phyloP scores from a whole-genome alignment of 2,113 vertebrate genomes.

The Macaca nemestrina region DNA sequence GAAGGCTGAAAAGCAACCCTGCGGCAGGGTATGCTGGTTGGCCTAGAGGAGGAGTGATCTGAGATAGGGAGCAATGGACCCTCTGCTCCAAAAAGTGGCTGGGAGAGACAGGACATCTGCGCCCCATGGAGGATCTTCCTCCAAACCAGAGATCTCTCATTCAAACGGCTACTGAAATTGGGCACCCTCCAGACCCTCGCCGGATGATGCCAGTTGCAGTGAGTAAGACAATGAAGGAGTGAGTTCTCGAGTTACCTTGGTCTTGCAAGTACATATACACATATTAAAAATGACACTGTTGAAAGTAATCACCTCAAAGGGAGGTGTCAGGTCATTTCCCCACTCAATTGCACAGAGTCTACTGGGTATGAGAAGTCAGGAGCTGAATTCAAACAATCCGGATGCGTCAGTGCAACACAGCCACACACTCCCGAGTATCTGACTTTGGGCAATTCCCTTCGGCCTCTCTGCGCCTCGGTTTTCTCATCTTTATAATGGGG shows the following conservation, averaged over 20 bases:
- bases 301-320: not conserved
- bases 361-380: not conserved
- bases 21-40: not conserved
- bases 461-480: not conserved
- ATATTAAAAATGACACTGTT: not conserved
- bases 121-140: not conserved
- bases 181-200: not conserved
- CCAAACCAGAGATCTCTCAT: not conserved
- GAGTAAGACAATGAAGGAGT: not conserved
- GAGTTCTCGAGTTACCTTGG: not conserved
- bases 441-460: not conserved
- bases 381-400: not conserved
- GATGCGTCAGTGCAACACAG: not conserved
- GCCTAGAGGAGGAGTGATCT: not conserved
- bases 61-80: not conserved
- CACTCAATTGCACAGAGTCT: not conserved
- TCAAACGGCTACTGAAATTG: not conserved
- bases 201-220: not conserved
- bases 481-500: slow-evolving; percentile 50
- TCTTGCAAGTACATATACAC: not conserved
- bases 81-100: not conserved
- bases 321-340: not conserved
- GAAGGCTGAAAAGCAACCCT: not conserved
- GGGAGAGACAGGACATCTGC: not conserved
- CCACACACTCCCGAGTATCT: not conserved